Percentiles rank a stretch among this genome's conserved stretches.
These are phyloP conservation scores for Pachymerium ferrugineum DNA, from an alignment of 2,888 invertebrate genomes.

Conservation along the genomic window DNA sequence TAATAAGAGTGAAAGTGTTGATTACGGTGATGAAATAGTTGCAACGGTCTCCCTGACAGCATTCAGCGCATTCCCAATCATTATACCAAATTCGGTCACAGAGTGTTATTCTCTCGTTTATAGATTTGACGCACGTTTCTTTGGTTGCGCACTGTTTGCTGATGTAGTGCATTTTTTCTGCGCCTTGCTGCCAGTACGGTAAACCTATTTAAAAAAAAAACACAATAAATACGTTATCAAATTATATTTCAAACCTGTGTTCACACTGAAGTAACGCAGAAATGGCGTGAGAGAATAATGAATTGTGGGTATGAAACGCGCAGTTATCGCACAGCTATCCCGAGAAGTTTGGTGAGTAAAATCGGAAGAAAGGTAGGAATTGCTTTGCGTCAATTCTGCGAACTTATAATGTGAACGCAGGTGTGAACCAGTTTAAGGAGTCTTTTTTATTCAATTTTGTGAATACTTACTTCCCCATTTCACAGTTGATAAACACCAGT, in stretches of 20 bases:
- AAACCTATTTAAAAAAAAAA: conserved; percentile 54
- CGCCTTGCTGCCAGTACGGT: conserved; percentile 92
- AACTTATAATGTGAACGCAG: too few species aligned
- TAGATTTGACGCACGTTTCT: conserved; percentile 66
- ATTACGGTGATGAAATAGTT: conserved; percentile 87
- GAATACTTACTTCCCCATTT: conserved; percentile 74
- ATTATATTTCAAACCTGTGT: too few species aligned
- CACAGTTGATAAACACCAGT: conserved; percentile 80
- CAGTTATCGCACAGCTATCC: too few species aligned
- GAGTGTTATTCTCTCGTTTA: conserved; percentile 64
- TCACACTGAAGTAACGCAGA: too few species aligned
- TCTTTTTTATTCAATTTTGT: background rate
- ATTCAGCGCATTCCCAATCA: conserved; percentile 94
- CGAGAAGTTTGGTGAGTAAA: too few species aligned
- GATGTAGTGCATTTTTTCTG: conserved; percentile 85
- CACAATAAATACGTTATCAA: background rate
- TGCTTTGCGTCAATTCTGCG: too few species aligned
- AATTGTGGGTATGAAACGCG: too few species aligned
- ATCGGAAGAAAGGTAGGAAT: too few species aligned
- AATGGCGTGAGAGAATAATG: too few species aligned
- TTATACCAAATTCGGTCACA: conserved; percentile 89
- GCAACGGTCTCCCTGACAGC: conserved; percentile 91
- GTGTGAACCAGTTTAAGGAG: too few species aligned
- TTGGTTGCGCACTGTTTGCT: conserved; percentile 83
- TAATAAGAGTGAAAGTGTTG: background rate